phyloP scores from a whole-genome alignment of 2,113 vertebrate species.

The Spermophilus dauricus region DNA sequence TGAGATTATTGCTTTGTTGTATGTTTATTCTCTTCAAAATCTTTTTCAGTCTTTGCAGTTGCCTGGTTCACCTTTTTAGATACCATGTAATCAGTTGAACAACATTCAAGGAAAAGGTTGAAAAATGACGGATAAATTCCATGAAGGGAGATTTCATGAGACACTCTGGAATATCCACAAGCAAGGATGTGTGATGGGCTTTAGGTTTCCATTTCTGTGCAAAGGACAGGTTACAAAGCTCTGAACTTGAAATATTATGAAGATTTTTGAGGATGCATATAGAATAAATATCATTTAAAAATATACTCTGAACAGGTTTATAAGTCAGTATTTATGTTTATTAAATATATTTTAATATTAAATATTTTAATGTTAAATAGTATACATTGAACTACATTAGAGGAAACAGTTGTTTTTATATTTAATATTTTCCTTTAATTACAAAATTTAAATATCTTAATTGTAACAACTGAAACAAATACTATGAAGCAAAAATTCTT shows the following conservation, averaged over 20 bases:
- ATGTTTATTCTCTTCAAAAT: slow-evolving; percentile 55
- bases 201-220: slow-evolving; percentile 68
- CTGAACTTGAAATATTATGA: slow-evolving; percentile 69
- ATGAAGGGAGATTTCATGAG: slow-evolving; percentile 69
- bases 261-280: slow-evolving; percentile 61
- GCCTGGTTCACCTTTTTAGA: slow-evolving; percentile 62
- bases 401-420: not conserved
- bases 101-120: slow-evolving; percentile 53
- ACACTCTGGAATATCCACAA: slow-evolving; percentile 5
- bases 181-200: not conserved
- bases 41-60: not conserved
- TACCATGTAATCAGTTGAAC: slow-evolving; percentile 61
- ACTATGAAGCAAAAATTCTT: not conserved
- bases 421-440: slow-evolving; percentile 51
- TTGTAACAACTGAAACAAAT: not conserved
- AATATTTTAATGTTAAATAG: slow-evolving; percentile 8
- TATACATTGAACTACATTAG: not conserved
- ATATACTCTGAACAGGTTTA: slow-evolving; percentile 5
- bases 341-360: too few relatives aligned
- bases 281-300: slow-evolving; percentile 65
- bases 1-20: not conserved
- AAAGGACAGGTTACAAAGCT: slow-evolving; percentile 66
- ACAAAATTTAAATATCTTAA: slow-evolving; percentile 13
- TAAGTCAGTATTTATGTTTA: slow-evolving; percentile 31
- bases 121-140: slow-evolving; percentile 60